These are phyloP conservation scores for Decapterus maruadsi DNA, from an alignment of 2,797 vertebrate genomes.

Conservation along the genomic window DNA sequence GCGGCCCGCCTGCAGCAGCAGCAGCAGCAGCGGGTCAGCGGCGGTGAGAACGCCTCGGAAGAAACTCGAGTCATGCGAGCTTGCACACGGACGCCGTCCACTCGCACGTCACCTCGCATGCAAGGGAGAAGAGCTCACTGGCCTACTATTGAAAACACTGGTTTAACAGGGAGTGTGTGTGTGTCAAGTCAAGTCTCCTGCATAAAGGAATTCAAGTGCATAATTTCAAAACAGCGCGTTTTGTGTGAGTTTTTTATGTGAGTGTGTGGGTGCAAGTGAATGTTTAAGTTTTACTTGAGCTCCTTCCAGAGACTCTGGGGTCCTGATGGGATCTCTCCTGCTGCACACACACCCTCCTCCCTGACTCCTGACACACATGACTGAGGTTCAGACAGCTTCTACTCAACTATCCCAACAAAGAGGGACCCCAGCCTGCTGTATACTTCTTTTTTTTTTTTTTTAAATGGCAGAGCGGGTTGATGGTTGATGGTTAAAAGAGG, in stretches of 20 bases:
- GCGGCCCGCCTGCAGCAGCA: conserved; percentile 51
- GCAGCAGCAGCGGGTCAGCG: conserved; percentile 55
- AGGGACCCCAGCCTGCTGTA: conserved; percentile 60
- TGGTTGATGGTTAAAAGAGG: conserved; percentile 73
- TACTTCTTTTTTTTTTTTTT: conserved; percentile 36
- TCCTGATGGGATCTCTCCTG: conserved; percentile 61
- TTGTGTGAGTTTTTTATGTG: conserved; percentile 29
- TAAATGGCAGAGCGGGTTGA: conserved; percentile 62
- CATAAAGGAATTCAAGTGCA: conserved; percentile 52
- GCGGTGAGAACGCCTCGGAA: conserved; percentile 44
- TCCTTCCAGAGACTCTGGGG: conserved; percentile 60
- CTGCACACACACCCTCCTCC: conserved; percentile 48
- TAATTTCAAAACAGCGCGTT: conserved; percentile 55
- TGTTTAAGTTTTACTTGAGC: conserved; percentile 58
- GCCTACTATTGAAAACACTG: conserved; percentile 60
- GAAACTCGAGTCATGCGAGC: conserved; percentile 52
- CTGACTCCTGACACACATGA: conserved; percentile 58
- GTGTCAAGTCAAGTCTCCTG: conserved; percentile 44
- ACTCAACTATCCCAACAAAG: conserved; percentile 67
- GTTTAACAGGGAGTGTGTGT: conserved; percentile 35
- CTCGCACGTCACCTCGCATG: conserved; percentile 68
- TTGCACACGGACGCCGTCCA: conserved; percentile 44
- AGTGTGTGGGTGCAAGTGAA: conserved; percentile 39
- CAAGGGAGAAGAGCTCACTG: conserved; percentile 52
- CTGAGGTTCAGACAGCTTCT: conserved; percentile 65